Conservation (phyloP, 2,113 vertebrate genomes). For the Eclectus roratus region DNA sequence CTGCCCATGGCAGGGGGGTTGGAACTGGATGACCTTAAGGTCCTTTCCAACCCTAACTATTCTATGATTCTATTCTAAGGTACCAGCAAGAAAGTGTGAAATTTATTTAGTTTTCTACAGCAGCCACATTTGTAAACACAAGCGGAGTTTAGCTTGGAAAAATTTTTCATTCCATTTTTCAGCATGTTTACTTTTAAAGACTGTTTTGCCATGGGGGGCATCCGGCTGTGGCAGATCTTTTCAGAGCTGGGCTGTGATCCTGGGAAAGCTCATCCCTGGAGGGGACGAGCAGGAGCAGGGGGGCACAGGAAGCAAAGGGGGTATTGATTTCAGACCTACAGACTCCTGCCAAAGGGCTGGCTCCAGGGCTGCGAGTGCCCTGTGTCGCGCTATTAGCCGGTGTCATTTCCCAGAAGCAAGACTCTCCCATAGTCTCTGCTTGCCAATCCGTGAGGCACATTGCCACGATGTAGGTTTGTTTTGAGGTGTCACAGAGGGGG, state of each 20-base stretch:
- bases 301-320: background rate
- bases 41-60: too few species aligned
- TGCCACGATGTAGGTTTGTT: background rate
- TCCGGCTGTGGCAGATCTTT: background rate
- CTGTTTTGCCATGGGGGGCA: background rate
- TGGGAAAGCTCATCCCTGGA: background rate
- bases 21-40: too few species aligned
- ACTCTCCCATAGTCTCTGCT: background rate
- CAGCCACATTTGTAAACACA: background rate
- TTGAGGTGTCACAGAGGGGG: background rate
- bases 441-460: background rate
- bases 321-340: conserved; percentile 11
- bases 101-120: background rate
- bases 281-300: background rate
- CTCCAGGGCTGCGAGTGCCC: background rate
- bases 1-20: too few species aligned
- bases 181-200: fast-evolving
- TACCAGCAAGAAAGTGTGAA: background rate
- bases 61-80: too few species aligned
- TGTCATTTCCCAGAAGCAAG: conserved; percentile 12
- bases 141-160: background rate
- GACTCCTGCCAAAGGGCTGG: background rate
- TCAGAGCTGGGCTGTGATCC: background rate
- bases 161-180: background rate
- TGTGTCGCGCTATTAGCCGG: background rate